Evolutionary conservation across 2,888 invertebrate species (phyloP).

Genomic region (Uropetala carovei): DNA sequence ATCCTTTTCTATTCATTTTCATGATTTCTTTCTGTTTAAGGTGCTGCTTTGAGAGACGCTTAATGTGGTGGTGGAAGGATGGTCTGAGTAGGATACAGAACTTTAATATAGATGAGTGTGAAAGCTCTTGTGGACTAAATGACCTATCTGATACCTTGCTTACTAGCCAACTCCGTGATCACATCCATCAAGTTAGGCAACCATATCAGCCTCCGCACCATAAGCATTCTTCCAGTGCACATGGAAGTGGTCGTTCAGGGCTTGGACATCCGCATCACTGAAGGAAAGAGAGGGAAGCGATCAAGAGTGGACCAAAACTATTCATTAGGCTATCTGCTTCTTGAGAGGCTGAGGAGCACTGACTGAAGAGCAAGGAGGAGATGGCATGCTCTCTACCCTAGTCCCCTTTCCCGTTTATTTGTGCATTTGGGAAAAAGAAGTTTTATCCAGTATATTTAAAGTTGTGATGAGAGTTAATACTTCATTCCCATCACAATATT

Average conservation of each 20-base stretch:
- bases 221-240: background rate
- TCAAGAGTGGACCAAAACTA: no score
- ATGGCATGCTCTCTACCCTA: no score
- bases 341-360: no score
- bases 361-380: no score
- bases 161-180: background rate
- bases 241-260: background rate
- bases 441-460: no score
- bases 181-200: slow-evolving; percentile 9
- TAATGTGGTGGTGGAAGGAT: slow-evolving; percentile 74
- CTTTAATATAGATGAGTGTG: background rate
- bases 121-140: background rate
- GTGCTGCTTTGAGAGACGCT: slow-evolving; percentile 72
- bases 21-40: slow-evolving; percentile 69
- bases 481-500: no score
- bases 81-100: slow-evolving; percentile 71
- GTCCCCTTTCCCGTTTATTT: no score
- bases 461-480: no score
- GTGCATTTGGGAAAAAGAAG: no score
- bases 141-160: background rate
- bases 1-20: background rate
- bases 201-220: slow-evolving; percentile 1
- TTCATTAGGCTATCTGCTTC: no score
- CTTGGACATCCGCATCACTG: background rate
- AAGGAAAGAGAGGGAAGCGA: background rate